Base-by-base conservation (phyloP, 2,797 vertebrate genomes). In the Ispidina picta region DNA sequence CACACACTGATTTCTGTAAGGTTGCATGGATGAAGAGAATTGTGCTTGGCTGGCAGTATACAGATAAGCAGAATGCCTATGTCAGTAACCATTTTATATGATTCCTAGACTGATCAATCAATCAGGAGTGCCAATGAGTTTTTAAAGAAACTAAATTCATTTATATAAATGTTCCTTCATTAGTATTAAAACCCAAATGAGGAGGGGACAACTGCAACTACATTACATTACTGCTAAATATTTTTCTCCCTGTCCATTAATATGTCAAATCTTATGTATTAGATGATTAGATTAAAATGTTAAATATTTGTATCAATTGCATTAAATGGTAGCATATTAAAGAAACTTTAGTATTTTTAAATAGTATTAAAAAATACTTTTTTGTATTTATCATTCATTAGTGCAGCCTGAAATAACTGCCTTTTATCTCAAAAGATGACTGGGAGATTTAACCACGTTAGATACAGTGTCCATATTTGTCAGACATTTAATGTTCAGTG, bases 401-500 rank as follows among this genome's bases (percentile, higher is more conserved):
- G 52, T 78, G 55, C 46, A 51, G 43, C 48, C 20, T 78, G 84
- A 83, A 86, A 60, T 85, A 79, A 62, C 26, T 90, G 56, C 46
- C n/a, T 74, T 74, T 92, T 83, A 52, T 87, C 69, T 85, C 35
- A 71, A 29, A 73, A 73, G 49, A 49, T 70, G 69, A 19, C n/a
- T 83, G 84, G 52, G 86, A 90, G 71, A 58, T 95, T 93, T 87
- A 93, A 5, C 85, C 80, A 91, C 88, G 43, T 93, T 28, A 82
- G 80, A 48, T 84, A 60, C 58, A 56, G 60, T 43, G 63, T 69
- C 72, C 83, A 25, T 92, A 35, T 92, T 89, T 89, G 85, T 93
- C 89, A 96, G 89, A 95, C 83, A 88, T 95, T 65, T 92, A 83
- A 94, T 48, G 25, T 76, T 96, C 93, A 44, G 79, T 90, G 93